Base-by-base conservation (phyloP, 2,888 invertebrate species). In the Orchesellides sinensis region DNA sequence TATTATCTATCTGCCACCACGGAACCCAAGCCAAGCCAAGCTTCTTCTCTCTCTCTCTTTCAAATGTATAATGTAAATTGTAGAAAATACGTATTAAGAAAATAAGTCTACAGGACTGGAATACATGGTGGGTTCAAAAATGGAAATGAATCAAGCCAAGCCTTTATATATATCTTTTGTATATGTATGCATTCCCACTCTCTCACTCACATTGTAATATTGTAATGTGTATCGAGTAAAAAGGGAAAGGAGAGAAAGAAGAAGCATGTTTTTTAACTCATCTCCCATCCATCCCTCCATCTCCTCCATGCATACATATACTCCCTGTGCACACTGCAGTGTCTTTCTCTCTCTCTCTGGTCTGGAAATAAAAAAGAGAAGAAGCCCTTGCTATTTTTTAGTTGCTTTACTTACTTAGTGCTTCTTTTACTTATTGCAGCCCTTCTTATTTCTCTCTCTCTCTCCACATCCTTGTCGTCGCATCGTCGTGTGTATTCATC, bases 401-500 rank as follows among this genome's bases (percentile, higher is more conserved):
- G 72, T 47, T 52, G 29, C 29, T n/a, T n/a, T 72, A n/a, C 35
- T 68, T 25, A 54, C 54, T 75, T 47, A 29, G 40, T 78, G 40
- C 40, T 68, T 66, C 47, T 78, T 77, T 77, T 77, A 77, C 68
- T 68, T 54, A 75, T 75, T 68, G 40, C 17, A 45, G 40, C 49
- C 49, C 68, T 66, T 65, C 65, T 54, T 65, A n/a, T 61, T 52
- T 52, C 25, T 47, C 66, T 72, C 72, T n/a, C n/a, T n/a, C n/a
- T n/a, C n/a, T n/a, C n/a, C n/a, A n/a, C n/a, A 35, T 47, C 63
- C 23, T 54, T 21, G 54, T 14, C 32, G 61, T 61, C 61, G 23
- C 65, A 45, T 45, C 63, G 69, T n/a, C n/a, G n/a, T n/a, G n/a
- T n/a, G n/a, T 78, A 78, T 78, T 78, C 78, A 78, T 78, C 78